Percentiles rank a stretch among this genome's conserved stretches.
Evolutionary conservation across 2,888 invertebrate species (phyloP).

Genomic region (Mimachlamys varia): DNA sequence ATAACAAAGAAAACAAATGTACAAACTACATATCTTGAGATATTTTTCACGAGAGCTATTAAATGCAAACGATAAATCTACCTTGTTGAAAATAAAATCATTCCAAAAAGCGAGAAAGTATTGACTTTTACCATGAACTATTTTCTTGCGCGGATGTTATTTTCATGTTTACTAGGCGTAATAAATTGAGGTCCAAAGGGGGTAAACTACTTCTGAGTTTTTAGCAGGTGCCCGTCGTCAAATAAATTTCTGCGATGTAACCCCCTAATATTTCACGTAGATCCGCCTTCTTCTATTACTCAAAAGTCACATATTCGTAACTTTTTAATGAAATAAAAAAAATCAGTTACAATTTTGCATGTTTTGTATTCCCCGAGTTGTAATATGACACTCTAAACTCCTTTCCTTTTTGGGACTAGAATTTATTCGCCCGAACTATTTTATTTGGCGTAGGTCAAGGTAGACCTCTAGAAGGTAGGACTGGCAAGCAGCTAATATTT

Average conservation of each 20-base stretch:
- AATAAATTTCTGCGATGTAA: neutral
- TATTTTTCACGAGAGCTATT: neutral
- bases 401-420: constrained; percentile 19
- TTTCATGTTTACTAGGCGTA: neutral
- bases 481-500: constrained; percentile 60
- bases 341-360: neutral
- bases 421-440: constrained; percentile 32
- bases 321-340: neutral
- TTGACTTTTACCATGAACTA: neutral
- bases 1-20: neutral
- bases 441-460: neutral
- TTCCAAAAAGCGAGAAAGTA: neutral
- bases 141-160: constrained; percentile 20
- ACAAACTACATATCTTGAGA: neutral
- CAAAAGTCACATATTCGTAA: too few species aligned
- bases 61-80: neutral
- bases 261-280: neutral
- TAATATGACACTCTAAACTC: constrained; percentile 17
- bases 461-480: constrained; percentile 55
- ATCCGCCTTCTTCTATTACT: neutral
- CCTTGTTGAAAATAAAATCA: neutral
- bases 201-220: neutral
- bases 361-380: neutral
- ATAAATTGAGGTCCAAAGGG: neutral
- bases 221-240: neutral